phyloP scores from a whole-genome alignment of 2,888 invertebrate genomes.

The Athripsodes cinereus region DNA sequence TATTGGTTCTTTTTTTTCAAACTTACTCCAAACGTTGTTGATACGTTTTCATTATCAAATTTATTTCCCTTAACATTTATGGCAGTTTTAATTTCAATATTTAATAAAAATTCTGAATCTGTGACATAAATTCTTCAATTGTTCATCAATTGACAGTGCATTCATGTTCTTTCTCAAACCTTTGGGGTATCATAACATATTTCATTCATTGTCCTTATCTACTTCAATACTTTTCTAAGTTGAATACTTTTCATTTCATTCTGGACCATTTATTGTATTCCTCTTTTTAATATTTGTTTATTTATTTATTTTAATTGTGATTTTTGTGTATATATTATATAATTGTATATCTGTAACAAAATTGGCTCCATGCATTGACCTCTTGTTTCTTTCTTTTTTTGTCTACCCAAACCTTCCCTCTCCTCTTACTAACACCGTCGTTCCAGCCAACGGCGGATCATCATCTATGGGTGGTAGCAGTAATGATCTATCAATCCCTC shows the following conservation, averaged over 20 bases:
- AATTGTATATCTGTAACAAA: background rate
- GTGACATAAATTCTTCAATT: too few relatives aligned
- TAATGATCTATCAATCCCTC: slow-evolving; percentile 20
- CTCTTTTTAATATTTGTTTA: background rate
- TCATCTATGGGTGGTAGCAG: slow-evolving; percentile 25
- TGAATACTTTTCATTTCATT: too few relatives aligned
- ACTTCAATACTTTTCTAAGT: too few relatives aligned
- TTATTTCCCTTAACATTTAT: background rate
- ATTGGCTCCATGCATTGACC: slow-evolving; percentile 32
- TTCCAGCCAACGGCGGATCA: slow-evolving; percentile 22
- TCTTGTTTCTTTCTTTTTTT: slow-evolving; percentile 27
- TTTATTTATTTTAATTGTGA: background rate
- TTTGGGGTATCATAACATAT: too few relatives aligned
- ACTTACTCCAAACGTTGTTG: background rate
- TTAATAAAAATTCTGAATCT: too few relatives aligned
- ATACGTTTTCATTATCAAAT: too few relatives aligned
- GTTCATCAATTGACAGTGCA: background rate
- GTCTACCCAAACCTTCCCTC: slow-evolving; percentile 28
- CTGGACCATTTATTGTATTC: too few relatives aligned
- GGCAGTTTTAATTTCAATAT: background rate
- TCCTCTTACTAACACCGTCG: slow-evolving; percentile 29
- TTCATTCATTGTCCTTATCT: too few relatives aligned
- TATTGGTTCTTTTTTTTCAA: background rate
- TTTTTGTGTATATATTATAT: background rate
- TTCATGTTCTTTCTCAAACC: background rate